phyloP scores from a whole-genome alignment of 1,140 invertebrate genomes.

The Monochamus saltuarius region DNA sequence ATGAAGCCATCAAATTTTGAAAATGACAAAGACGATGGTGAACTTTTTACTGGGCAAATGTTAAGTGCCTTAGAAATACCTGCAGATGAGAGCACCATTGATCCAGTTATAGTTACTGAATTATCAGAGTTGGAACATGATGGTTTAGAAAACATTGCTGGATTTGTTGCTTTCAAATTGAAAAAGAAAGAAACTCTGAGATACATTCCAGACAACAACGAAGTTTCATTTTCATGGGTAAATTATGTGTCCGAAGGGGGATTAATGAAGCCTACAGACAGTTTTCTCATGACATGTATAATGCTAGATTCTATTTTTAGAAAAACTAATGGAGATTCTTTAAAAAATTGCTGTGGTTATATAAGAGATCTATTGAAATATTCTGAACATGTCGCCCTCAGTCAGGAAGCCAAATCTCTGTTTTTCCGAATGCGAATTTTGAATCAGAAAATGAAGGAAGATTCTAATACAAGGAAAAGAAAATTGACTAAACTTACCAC shows the following conservation, averaged over 20 bases:
- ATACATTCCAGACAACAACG: constrained; percentile 18
- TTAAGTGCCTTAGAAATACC: background rate
- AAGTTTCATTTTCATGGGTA: constrained; percentile 22
- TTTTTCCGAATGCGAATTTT: constrained; percentile 13
- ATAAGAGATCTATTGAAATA: constrained; percentile 6
- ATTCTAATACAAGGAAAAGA: constrained; percentile 5
- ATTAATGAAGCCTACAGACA: constrained; percentile 16
- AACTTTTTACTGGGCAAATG: background rate
- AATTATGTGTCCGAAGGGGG: constrained; percentile 19
- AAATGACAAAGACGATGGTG: background rate
- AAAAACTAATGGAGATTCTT: constrained; percentile 15
- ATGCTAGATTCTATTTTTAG: constrained; percentile 18
- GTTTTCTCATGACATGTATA: constrained; percentile 16
- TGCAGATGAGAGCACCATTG: background rate
- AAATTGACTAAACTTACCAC: constrained; percentile 21
- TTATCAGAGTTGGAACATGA: constrained; percentile 12
- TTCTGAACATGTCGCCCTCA: constrained; percentile 7
- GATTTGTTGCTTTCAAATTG: constrained; percentile 27
- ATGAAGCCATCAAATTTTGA: background rate
- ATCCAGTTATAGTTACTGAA: background rate
- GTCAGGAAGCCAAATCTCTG: constrained; percentile 11
- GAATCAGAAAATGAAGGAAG: constrained; percentile 11
- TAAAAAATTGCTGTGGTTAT: constrained; percentile 16
- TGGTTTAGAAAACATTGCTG: constrained; percentile 27
- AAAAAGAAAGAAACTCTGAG: constrained; percentile 21